Conservation (phyloP, 2,888 invertebrate species). For the Ectemnius continuus region DNA sequence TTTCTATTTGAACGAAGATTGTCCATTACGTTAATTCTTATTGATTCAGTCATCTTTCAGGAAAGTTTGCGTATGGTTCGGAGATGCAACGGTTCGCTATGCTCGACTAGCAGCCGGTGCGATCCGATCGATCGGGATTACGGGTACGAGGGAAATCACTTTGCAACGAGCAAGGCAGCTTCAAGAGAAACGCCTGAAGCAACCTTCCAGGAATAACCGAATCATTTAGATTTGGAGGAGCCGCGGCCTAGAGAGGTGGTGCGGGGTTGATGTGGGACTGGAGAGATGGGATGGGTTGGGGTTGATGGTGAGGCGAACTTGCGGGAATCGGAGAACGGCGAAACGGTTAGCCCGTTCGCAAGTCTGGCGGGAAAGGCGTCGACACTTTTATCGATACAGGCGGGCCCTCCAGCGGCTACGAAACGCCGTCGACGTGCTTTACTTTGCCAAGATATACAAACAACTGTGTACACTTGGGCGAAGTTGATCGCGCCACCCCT, state of each 20-base stretch:
- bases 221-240: conserved; percentile 66
- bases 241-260: conserved; percentile 36
- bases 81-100: neutral
- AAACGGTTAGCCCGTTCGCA: neutral
- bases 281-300: conserved; percentile 10
- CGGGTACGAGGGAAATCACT: conserved; percentile 72
- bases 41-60: too few relatives aligned
- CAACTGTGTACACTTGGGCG: conserved; percentile 24
- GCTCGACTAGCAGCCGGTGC: conserved; percentile 23
- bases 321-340: conserved; percentile 46
- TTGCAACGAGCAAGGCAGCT: conserved; percentile 56
- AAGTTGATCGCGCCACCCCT: conserved; percentile 38
- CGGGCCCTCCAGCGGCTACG: conserved; percentile 36
- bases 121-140: conserved; percentile 69
- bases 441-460: conserved; percentile 55
- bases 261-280: conserved; percentile 42
- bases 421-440: conserved; percentile 50
- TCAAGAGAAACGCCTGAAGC: conserved; percentile 60
- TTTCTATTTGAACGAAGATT: too few relatives aligned
- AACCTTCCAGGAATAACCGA: conserved; percentile 65
- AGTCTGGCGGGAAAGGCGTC: conserved; percentile 40
- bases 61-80: too few relatives aligned
- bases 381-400: conserved; percentile 61
- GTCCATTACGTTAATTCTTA: too few relatives aligned
- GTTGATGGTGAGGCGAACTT: conserved; percentile 25